Evolutionary conservation across 2,113 vertebrate genomes (phyloP).

Genomic region (Orthochromis malagaraziensis): DNA sequence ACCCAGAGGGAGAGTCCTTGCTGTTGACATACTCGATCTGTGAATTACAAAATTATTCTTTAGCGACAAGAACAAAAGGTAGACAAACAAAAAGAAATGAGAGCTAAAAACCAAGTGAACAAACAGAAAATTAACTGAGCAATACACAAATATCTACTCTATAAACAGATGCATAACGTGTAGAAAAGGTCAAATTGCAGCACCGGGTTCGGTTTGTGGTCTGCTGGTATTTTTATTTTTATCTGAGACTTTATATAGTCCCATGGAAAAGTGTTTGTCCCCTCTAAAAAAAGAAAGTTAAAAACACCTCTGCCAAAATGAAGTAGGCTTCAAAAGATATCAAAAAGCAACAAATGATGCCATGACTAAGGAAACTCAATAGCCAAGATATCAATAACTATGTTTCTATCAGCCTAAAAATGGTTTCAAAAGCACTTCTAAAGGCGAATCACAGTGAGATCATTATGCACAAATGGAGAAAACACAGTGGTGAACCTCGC

Average conservation of each 20-base stretch:
- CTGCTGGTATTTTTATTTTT: background rate
- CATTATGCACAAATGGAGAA: background rate
- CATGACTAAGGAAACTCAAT: background rate
- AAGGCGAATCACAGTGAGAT: background rate
- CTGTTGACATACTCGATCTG: slow-evolving; percentile 97
- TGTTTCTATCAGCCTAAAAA: background rate
- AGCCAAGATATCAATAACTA: background rate
- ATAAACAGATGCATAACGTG: background rate
- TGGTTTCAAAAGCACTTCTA: background rate
- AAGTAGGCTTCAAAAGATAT: background rate
- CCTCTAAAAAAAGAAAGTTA: background rate
- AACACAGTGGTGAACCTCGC: background rate
- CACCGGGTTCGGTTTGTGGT: background rate
- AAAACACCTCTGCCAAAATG: background rate
- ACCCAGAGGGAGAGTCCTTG: slow-evolving; percentile 97
- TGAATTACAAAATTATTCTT: background rate
- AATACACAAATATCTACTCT: background rate
- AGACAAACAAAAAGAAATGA: background rate
- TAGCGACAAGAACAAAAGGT: background rate
- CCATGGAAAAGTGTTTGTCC: background rate
- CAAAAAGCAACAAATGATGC: background rate
- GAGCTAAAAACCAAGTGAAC: background rate
- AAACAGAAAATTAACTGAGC: background rate
- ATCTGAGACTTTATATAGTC: background rate
- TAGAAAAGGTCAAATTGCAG: background rate